phyloP scores from a whole-genome alignment of 2,113 vertebrate genomes.

The Spermophilus dauricus region DNA sequence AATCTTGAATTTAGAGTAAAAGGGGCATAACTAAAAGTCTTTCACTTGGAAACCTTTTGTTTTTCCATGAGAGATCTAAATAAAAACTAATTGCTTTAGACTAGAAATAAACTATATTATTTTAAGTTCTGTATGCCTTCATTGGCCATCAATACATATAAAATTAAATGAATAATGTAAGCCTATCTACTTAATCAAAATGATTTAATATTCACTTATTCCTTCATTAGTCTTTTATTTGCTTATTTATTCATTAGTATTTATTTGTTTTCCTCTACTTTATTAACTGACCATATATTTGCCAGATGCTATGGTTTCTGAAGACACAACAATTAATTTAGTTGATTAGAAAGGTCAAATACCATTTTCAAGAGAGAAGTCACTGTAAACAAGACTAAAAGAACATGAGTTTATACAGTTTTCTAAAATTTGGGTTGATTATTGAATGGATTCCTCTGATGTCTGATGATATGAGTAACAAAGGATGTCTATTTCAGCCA shows the following conservation, averaged over 20 bases:
- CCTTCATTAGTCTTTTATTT: background rate
- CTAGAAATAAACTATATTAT: background rate
- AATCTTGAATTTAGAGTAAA: background rate
- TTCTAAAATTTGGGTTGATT: background rate
- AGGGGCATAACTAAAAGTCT: background rate
- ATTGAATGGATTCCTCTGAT: background rate
- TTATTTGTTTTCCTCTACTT: background rate
- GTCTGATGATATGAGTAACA: background rate
- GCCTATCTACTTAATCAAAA: slow-evolving; percentile 1
- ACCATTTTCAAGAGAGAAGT: background rate
- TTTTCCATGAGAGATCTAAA: background rate
- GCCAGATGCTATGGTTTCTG: background rate
- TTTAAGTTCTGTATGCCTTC: background rate
- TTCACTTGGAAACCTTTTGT: background rate
- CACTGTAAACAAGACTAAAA: background rate
- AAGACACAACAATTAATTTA: background rate
- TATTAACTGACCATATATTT: background rate
- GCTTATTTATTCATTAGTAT: background rate
- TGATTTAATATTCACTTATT: slow-evolving; percentile 12
- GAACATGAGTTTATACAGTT: background rate
- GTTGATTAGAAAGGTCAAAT: background rate
- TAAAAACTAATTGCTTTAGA: background rate
- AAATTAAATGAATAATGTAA: background rate
- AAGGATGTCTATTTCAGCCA: background rate
- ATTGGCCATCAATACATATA: background rate